These are phyloP conservation scores for Drosophila greeni DNA, from an alignment of 2,888 invertebrate species.

Conservation along the genomic window DNA sequence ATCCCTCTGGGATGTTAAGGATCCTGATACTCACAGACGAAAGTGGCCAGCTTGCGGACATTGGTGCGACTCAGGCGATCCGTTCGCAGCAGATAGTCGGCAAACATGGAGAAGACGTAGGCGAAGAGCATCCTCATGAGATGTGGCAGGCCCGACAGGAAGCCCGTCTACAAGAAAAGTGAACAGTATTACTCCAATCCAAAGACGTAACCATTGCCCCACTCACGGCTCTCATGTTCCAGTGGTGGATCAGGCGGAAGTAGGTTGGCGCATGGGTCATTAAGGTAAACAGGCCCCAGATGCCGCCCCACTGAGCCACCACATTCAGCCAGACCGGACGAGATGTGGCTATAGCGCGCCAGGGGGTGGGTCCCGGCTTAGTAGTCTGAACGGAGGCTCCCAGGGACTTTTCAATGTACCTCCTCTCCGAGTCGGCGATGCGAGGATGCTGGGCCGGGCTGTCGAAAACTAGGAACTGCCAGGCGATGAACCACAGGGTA, in stretches of 20 bases:
- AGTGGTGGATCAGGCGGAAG: slow-evolving; percentile 84
- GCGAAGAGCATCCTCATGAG: slow-evolving; percentile 82
- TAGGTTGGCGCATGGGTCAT: slow-evolving; percentile 86
- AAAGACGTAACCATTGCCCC: slow-evolving; percentile 7
- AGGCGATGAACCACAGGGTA: slow-evolving; percentile 83
- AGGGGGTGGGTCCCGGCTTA: slow-evolving; percentile 80
- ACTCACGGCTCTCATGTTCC: slow-evolving; percentile 83
- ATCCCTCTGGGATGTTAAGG: rapidly evolving
- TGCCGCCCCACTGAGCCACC: slow-evolving; percentile 83
- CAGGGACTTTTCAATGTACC: slow-evolving; percentile 81
- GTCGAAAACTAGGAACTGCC: slow-evolving; percentile 83
- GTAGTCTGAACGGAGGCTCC: slow-evolving; percentile 77
- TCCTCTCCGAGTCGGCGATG: slow-evolving; percentile 81
- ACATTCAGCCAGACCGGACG: slow-evolving; percentile 83
- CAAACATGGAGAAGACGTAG: slow-evolving; percentile 80
- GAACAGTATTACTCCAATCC: neutral
- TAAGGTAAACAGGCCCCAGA: slow-evolving; percentile 85
- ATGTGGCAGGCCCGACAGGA: slow-evolving; percentile 84
- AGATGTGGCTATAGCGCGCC: slow-evolving; percentile 82
- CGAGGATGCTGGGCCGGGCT: slow-evolving; percentile 84
- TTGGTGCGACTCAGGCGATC: slow-evolving; percentile 82
- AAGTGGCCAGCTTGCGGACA: slow-evolving; percentile 83
- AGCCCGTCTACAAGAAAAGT: slow-evolving; percentile 78
- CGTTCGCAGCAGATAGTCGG: slow-evolving; percentile 82
- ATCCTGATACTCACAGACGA: slow-evolving; percentile 79